Conservation (phyloP, 2,113 vertebrate genomes). For the Pluvianellus socialis region DNA sequence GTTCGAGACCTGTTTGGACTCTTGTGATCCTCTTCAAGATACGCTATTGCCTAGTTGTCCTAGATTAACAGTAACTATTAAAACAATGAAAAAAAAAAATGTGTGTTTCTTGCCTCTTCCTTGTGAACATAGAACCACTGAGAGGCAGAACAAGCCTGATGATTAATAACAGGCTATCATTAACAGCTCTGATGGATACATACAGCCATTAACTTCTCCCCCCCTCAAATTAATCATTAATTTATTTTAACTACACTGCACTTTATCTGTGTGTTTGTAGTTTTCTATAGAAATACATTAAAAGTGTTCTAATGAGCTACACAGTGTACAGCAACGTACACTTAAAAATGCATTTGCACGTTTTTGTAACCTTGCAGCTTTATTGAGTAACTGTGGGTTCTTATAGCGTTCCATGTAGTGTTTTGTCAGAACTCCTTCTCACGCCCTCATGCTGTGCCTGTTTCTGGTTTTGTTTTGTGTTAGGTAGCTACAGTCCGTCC, state of each 20-base stretch:
- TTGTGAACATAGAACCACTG: background rate
- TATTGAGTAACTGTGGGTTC: background rate
- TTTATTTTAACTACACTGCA: background rate
- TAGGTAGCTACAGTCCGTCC: slow-evolving; percentile 81
- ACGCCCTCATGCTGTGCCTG: background rate
- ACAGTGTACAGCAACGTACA: background rate
- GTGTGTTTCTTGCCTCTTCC: background rate
- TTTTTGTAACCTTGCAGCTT: background rate
- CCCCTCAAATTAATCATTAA: background rate
- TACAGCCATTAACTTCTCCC: background rate
- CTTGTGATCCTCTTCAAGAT: background rate
- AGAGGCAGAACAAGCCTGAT: background rate
- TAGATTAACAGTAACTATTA: background rate
- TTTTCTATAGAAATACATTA: background rate
- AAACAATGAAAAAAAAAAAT: background rate
- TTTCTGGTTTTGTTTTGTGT: slow-evolving; percentile 13
- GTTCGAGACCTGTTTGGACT: background rate
- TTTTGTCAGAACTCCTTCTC: background rate
- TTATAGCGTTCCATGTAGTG: background rate
- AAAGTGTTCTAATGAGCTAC: background rate
- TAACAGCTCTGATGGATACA: background rate
- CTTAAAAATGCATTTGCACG: background rate
- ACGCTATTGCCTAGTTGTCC: background rate
- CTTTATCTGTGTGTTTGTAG: background rate
- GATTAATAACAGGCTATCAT: background rate